Percentiles rank a stretch among this genome's conserved stretches.
Conservation (phyloP, 2,888 invertebrate species). For the Macrosiphum euphorbiae region DNA sequence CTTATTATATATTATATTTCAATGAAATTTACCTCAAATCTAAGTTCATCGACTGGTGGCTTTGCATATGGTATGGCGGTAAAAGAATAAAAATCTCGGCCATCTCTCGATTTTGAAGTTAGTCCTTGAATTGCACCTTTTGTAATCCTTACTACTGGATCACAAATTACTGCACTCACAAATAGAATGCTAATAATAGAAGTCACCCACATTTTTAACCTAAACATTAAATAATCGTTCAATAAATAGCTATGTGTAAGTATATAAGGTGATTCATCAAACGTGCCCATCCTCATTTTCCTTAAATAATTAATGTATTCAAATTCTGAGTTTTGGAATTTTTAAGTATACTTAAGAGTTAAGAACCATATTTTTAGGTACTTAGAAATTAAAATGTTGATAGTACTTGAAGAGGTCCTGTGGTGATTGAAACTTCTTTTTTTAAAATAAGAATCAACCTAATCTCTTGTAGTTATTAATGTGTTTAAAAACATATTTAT, state of each 20-base stretch:
- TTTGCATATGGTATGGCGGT: slow-evolving; percentile 71
- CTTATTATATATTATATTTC: neutral
- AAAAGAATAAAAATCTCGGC: slow-evolving; percentile 69
- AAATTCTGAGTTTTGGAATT: no score
- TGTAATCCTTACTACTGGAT: slow-evolving; percentile 68
- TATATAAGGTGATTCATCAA: neutral
- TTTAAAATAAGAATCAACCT: no score
- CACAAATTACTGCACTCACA: slow-evolving; percentile 11
- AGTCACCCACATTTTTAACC: neutral
- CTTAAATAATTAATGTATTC: no score
- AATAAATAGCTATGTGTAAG: neutral
- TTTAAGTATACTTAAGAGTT: no score
- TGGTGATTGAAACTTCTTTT: no score
- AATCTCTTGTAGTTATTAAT: no score
- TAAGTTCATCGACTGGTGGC: slow-evolving; percentile 70
- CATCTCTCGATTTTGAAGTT: slow-evolving; percentile 67
- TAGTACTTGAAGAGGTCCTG: no score
- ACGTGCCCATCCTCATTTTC: neutral
- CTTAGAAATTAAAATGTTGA: no score
- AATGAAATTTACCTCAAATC: slow-evolving; percentile 70
- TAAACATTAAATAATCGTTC: neutral
- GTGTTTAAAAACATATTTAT: neutral
- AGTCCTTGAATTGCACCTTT: slow-evolving; percentile 70
- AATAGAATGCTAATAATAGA: neutral
- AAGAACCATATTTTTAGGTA: no score